Conservation (phyloP, 2,113 vertebrate species). For the Todiramphus saurophagus region DNA sequence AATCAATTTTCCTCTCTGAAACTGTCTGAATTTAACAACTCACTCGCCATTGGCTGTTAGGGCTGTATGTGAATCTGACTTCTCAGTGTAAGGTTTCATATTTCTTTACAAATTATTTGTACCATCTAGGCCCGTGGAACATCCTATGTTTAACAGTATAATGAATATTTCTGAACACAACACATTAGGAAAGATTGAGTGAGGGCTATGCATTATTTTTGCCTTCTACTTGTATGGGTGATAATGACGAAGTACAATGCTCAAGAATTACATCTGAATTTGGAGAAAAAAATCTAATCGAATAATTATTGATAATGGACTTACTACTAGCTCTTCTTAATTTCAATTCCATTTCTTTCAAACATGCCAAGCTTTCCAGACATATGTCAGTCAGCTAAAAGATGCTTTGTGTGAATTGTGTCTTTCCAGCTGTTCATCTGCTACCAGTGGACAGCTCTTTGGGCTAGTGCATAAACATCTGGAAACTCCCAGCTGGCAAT, state of each 20-base stretch:
- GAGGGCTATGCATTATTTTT: background rate
- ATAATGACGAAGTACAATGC: background rate
- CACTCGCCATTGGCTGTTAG: background rate
- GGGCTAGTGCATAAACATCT: conserved; percentile 6
- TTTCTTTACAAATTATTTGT: background rate
- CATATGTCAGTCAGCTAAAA: conserved; percentile 7
- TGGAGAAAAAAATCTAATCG: background rate
- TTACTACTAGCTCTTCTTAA: background rate
- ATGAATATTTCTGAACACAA: background rate
- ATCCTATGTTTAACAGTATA: background rate
- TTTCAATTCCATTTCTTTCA: background rate
- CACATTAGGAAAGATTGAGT: background rate
- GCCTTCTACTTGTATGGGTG: background rate
- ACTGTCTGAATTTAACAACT: background rate
- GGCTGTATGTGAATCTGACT: background rate
- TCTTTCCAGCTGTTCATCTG: conserved; percentile 12
- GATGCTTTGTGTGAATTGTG: background rate
- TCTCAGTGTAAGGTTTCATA: background rate
- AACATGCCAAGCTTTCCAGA: background rate
- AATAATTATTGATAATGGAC: background rate
- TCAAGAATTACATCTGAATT: background rate
- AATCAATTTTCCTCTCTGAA: background rate
- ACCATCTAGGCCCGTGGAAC: background rate
- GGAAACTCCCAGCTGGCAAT: conserved; percentile 43
- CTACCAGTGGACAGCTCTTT: background rate